Evolutionary conservation across 2,888 invertebrate species (phyloP).

Genomic region (Cosmorhoe ocellata): DNA sequence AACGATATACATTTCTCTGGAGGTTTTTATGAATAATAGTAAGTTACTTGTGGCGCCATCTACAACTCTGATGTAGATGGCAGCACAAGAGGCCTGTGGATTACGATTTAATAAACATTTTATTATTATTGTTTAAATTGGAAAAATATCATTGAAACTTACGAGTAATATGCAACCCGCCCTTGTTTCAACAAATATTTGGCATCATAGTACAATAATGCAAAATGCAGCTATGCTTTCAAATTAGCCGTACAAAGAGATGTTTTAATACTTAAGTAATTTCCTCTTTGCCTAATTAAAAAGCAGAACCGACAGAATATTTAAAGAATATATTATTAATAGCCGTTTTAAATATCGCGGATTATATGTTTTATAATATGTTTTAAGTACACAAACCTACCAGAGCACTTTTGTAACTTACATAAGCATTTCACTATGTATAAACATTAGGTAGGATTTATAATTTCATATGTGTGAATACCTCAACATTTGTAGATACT

Average conservation of each 20-base stretch:
- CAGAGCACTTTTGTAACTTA: constrained; percentile 57
- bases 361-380: constrained; percentile 61
- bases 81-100: constrained; percentile 3
- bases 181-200: constrained; percentile 64
- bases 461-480: too few species aligned
- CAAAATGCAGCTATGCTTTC: constrained; percentile 33
- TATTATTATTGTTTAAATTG: too few species aligned
- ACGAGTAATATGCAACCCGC: not conserved
- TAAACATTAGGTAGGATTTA: constrained; percentile 40
- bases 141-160: too few species aligned
- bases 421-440: constrained; percentile 35
- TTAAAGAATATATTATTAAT: constrained; percentile 1
- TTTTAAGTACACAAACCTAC: constrained; percentile 66
- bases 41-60: constrained; percentile 33
- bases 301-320: constrained; percentile 15
- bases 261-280: not conserved
- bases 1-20: constrained; percentile 14
- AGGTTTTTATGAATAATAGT: constrained; percentile 30
- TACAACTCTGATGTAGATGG: constrained; percentile 25
- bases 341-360: constrained; percentile 47
- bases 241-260: constrained; percentile 6
- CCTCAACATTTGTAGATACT: not conserved
- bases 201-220: constrained; percentile 61
- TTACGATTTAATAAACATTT: not conserved
- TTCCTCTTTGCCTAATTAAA: constrained; percentile 6